Conservation (phyloP, 2,797 vertebrate genomes). For the Enteromius argenteus region DNA sequence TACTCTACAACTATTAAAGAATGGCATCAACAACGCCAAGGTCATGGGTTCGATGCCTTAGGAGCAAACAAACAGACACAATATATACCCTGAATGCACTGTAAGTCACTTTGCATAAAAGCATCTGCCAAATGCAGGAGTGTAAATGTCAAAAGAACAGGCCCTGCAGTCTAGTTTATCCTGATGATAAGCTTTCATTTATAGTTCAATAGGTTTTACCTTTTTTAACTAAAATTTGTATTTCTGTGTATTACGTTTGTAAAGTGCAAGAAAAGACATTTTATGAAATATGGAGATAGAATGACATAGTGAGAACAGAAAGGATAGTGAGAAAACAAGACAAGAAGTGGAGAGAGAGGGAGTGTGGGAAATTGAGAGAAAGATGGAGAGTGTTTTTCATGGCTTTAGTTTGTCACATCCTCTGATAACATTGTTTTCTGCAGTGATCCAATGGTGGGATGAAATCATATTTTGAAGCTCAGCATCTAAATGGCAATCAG, state of each 20-base stretch:
- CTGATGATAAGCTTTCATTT: neutral
- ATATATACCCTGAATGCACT: neutral
- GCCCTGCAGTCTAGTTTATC: neutral
- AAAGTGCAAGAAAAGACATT: no score
- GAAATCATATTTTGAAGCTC: constrained; percentile 29
- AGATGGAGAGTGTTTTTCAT: neutral
- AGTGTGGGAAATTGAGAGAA: neutral
- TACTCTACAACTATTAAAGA: constrained; percentile 5
- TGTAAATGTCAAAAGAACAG: constrained; percentile 9
- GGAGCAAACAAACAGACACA: neutral
- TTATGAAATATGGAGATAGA: neutral
- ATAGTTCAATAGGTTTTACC: neutral
- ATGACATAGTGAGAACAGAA: neutral
- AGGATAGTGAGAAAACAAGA: neutral
- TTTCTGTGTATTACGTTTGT: neutral
- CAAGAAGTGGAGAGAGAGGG: neutral
- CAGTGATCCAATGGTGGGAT: neutral
- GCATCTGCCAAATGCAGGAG: neutral
- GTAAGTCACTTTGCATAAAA: constrained; percentile 15
- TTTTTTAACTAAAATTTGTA: neutral
- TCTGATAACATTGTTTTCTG: constrained; percentile 53
- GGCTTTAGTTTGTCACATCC: constrained; percentile 8
- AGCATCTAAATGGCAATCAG: constrained; percentile 8
- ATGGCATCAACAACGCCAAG: neutral
- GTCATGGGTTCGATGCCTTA: neutral